Conservation (phyloP, 30 jellyfish, hydroid and myxozoan species). For the Aurelia sp. region DNA sequence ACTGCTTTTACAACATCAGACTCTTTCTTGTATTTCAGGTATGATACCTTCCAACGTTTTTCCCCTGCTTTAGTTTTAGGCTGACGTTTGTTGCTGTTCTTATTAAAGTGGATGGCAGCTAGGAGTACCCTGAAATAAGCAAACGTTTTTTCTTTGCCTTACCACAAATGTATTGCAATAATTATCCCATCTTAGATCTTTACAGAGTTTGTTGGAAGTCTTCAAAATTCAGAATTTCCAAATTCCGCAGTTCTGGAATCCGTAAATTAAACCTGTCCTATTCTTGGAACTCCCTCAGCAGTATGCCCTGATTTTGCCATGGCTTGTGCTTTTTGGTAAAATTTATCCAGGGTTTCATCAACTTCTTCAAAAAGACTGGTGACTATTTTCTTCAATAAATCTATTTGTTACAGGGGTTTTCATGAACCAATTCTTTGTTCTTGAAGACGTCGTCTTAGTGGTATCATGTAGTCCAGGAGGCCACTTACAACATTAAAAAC, state of each 20-base stretch:
- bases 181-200: too few species aligned
- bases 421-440: background rate
- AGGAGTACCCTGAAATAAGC: background rate
- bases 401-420: background rate
- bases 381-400: background rate
- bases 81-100: background rate
- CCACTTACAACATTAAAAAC: constrained; percentile 1
- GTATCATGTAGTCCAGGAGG: constrained; percentile 29
- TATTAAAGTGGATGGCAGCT: background rate
- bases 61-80: background rate
- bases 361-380: constrained; percentile 1
- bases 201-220: too few species aligned
- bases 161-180: background rate
- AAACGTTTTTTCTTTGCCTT: background rate
- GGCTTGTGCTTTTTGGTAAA: constrained; percentile 19
- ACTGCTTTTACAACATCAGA: background rate
- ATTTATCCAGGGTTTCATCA: background rate
- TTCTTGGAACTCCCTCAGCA: background rate
- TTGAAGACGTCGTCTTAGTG: constrained; percentile 12
- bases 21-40: background rate
- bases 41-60: background rate
- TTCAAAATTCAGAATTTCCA: too few species aligned
- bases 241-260: too few species aligned
- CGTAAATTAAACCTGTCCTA: too few species aligned
- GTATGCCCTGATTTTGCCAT: constrained; percentile 24